Evolutionary conservation across 2,113 vertebrate species (phyloP), one percentile per base, ranked within the genome.

Genomic region (Oncorhynchus masou): DNA sequence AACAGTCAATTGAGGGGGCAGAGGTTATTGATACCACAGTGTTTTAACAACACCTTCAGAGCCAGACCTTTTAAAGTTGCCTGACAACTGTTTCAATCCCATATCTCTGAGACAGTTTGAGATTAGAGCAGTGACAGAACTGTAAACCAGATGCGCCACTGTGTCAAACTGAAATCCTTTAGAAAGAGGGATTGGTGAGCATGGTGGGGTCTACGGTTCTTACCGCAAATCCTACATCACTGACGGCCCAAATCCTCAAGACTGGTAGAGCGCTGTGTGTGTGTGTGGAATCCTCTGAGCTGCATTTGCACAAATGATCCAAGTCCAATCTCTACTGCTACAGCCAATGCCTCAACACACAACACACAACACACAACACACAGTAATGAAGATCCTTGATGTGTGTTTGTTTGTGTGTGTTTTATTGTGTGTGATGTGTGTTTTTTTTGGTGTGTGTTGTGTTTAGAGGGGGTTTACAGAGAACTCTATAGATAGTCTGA

Each of bases 161-260:
- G 60, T 82, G 68, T 70, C 15, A 60, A 79, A 74, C 67, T 79
- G 80, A 80, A 79, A 81, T 79, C 76, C 76, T 39, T 34, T 15
- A 57, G 45, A 27, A 20, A 45, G 39, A 45, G 39, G 39, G 66
- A 69, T 9, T 74, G 48, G 54, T 80, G 76, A 79, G 68, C 76
- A 22, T 51, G 7, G 54, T 60, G 9, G 39, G 74, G 66, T 57
- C 68, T 57, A 45, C 9, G 39, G 8, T 45, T 76, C 76, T 73
- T 74, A 60, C 45, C 24, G 65, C 71, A 74, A 86, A 78, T 83
- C 79, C 72, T 66, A 60, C 62, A 71, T 76, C 68, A 12, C 66
- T 68, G 70, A 70, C 45, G 75, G 75, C 66, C 60, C 78, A 54
- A 81, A 62, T 65, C 72, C 22, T 65, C 66, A 29, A 45, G 39